Conservation (phyloP, 2,113 vertebrate genomes). For the Otis tarda region DNA sequence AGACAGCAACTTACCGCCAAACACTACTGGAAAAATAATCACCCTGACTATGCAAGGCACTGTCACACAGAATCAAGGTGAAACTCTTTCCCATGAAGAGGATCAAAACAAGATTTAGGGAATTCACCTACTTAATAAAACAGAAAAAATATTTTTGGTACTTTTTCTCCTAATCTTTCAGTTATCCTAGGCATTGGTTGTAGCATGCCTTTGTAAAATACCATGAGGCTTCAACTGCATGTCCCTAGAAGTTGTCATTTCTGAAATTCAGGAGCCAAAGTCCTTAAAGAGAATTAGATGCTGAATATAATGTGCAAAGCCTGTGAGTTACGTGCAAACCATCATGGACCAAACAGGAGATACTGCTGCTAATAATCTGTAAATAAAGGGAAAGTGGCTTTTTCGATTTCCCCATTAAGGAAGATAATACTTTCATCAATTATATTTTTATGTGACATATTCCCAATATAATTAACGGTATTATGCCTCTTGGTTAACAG, state of each 20-base stretch:
- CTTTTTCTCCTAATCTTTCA: neutral
- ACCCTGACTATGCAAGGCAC: neutral
- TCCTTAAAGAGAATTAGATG: neutral
- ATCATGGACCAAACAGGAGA: neutral
- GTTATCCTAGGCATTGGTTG: neutral
- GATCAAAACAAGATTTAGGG: neutral
- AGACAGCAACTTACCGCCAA: neutral
- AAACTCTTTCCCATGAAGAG: neutral
- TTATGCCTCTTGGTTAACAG: slow-evolving; percentile 32
- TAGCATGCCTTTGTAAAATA: rapidly evolving
- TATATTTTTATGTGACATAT: slow-evolving; percentile 65
- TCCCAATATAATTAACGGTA: slow-evolving; percentile 52
- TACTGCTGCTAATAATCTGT: slow-evolving; percentile 45
- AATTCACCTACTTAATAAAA: neutral
- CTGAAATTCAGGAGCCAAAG: neutral
- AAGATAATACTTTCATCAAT: slow-evolving; percentile 62
- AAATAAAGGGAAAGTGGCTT: slow-evolving; percentile 63
- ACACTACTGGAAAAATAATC: slow-evolving; percentile 21
- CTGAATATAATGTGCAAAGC: neutral
- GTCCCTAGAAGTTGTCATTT: neutral
- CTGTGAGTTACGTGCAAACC: neutral
- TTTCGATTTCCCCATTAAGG: slow-evolving; percentile 67
- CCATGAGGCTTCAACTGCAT: neutral
- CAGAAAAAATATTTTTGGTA: neutral
- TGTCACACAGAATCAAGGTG: neutral